Evolutionary conservation across 2,888 invertebrate species (phyloP), one percentile per base, ranked within the genome.

Genomic region (Nymphalis polychloros): DNA sequence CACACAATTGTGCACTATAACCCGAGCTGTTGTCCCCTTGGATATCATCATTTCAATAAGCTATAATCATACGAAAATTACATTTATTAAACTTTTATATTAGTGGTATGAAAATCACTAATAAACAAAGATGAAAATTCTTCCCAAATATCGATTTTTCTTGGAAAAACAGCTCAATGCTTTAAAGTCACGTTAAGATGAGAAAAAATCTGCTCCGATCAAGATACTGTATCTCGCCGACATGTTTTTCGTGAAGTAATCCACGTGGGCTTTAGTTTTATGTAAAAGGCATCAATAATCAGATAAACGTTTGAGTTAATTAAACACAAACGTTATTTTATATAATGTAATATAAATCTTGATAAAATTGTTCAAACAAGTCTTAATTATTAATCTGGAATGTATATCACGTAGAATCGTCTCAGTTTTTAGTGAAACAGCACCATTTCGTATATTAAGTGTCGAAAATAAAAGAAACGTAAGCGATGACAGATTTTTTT

Each of bases 211-310:
- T 50, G 59, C 10, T 49, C 17, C 13, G 50, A 19, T 31, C 19
- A 27, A 16, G 27, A 27, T 16, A 27, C 10, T 41, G 41, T 41
- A 52, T n/a, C 27, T 55, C 17, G 17, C 53, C 4, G 23, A 53
- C 13, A 17, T 55, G n/a, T 31, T 64, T 59, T 64, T 49, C 49
- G 31, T 35, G 8, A n/a, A 66, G 48, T 55, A 55, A 55, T 55
- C 53, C 47, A 19, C 17, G 46, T 20, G 35, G 63, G 63, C 65
- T 71, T 71, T 63, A 68, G 35, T 66, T 66, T 66, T 61, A 61
- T 66, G 60, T 66, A 66, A 66, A 66, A 71, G 71, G 71, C 71
- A 71, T 71, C 68, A 71, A 71, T 71, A 68, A 31, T 63, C 53
- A 66, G 65, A 71, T 71, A 68, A 71, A n/a, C 53, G 49, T n/a